These are phyloP conservation scores for Zosterops borbonicus DNA, from an alignment of 2,113 vertebrate species.

Conservation along the genomic window DNA sequence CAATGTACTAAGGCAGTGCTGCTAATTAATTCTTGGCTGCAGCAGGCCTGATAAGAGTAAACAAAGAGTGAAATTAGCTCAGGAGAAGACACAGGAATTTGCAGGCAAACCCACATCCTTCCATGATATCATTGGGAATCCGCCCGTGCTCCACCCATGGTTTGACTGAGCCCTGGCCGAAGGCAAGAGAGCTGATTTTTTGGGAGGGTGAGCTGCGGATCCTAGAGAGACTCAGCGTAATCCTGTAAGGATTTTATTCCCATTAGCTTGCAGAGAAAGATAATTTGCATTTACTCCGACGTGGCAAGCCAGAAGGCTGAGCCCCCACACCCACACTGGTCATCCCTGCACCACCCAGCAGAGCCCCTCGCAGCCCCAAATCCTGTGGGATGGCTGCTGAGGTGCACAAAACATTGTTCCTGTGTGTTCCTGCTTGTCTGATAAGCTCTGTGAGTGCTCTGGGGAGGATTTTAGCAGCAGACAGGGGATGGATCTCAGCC, in stretches of 20 bases:
- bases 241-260: background rate
- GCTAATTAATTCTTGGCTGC: conserved; percentile 59
- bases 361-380: rapidly evolving
- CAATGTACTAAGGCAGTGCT: background rate
- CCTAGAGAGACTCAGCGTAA: background rate
- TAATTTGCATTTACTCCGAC: background rate
- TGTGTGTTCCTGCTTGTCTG: background rate
- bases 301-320: background rate
- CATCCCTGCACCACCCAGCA: background rate
- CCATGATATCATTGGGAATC: conserved; percentile 44
- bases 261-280: background rate
- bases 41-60: conserved; percentile 58
- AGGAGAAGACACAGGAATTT: conserved; percentile 49
- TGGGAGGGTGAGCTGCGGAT: background rate
- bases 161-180: background rate
- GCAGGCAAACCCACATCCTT: conserved; percentile 49
- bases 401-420: background rate
- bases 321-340: background rate
- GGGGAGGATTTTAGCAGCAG: background rate
- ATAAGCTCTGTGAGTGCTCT: rapidly evolving
- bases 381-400: background rate
- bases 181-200: conserved; percentile 4
- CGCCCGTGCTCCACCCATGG: conserved; percentile 19
- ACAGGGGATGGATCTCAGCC: background rate
- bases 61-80: conserved; percentile 56